Percentiles rank a stretch among this genome's conserved stretches.
Conservation (phyloP, 2,888 invertebrate species). For the Latrodectus hesperus region DNA sequence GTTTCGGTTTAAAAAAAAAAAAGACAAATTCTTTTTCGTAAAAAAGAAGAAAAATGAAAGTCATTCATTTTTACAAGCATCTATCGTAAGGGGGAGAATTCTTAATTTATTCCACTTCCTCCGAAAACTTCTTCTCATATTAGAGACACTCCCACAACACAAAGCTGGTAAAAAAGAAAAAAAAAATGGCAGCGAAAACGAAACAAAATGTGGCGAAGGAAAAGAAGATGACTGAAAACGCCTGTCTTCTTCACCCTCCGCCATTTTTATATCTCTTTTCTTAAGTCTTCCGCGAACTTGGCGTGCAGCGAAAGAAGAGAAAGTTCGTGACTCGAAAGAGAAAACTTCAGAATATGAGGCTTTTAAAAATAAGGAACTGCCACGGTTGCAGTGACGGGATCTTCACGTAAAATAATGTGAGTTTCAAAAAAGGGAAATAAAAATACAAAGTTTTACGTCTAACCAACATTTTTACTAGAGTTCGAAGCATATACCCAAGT, state of each 20-base stretch:
- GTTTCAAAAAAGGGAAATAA: background rate
- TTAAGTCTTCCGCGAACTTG: background rate
- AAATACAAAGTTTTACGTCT: background rate
- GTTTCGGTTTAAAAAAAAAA: background rate
- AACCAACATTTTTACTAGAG: background rate
- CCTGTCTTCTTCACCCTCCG: background rate
- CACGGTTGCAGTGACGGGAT: background rate
- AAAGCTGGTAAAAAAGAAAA: too few species aligned
- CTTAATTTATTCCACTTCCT: conserved; percentile 2
- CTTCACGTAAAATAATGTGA: background rate
- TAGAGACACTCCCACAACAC: too few species aligned
- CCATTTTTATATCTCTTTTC: background rate
- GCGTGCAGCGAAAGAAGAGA: background rate
- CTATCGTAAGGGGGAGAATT: background rate
- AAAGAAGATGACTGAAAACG: background rate
- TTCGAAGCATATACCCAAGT: background rate
- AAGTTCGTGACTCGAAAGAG: background rate
- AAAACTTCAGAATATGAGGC: background rate
- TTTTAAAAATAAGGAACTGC: background rate
- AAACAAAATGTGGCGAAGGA: background rate
- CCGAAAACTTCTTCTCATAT: background rate
- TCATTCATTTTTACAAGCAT: conserved; percentile 5
- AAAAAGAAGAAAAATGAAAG: background rate
- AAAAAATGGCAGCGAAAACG: too few species aligned
- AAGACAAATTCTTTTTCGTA: background rate